A percentile compares a stretch with the other conserved stretches of the same genome.
phyloP scores from a whole-genome alignment of 2,888 invertebrate species.

The Lutraria lutraria region DNA sequence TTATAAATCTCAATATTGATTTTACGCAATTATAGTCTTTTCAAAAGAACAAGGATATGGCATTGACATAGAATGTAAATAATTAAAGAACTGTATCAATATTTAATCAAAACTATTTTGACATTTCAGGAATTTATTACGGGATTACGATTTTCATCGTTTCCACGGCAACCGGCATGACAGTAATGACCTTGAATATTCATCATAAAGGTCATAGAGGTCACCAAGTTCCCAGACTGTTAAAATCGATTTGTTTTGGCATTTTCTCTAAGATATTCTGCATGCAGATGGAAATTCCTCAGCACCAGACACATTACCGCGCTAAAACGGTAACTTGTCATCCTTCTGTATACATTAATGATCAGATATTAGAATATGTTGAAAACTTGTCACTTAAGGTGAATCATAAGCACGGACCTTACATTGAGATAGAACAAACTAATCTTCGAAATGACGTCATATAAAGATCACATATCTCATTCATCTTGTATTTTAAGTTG shows the following conservation, averaged over 20 bases:
- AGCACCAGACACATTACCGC: constrained; percentile 31
- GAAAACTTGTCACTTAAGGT: too few species aligned
- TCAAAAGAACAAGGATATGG: too few species aligned
- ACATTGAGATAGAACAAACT: too few species aligned
- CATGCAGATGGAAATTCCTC: constrained; percentile 76
- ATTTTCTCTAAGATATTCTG: constrained; percentile 89
- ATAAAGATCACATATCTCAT: too few species aligned
- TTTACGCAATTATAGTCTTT: too few species aligned
- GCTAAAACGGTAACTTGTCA: constrained; percentile 24
- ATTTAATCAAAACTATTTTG: neutral
- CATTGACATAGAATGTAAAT: too few species aligned
- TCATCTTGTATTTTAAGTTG: too few species aligned
- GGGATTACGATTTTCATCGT: constrained; percentile 89
- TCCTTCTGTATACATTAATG: neutral
- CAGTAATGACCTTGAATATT: constrained; percentile 87
- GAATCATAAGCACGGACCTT: too few species aligned
- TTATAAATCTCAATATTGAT: too few species aligned
- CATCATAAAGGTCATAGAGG: constrained; percentile 93
- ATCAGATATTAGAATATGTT: too few species aligned
- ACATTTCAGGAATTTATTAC: constrained; percentile 88
- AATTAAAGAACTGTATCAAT: too few species aligned
- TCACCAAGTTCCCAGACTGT: constrained; percentile 91
- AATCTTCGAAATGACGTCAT: too few species aligned
- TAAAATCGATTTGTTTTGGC: constrained; percentile 92
- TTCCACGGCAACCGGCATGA: constrained; percentile 88